Percentiles rank a stretch among this genome's conserved stretches.
Conservation (phyloP, 2,113 vertebrate species). For the Apus apus region DNA sequence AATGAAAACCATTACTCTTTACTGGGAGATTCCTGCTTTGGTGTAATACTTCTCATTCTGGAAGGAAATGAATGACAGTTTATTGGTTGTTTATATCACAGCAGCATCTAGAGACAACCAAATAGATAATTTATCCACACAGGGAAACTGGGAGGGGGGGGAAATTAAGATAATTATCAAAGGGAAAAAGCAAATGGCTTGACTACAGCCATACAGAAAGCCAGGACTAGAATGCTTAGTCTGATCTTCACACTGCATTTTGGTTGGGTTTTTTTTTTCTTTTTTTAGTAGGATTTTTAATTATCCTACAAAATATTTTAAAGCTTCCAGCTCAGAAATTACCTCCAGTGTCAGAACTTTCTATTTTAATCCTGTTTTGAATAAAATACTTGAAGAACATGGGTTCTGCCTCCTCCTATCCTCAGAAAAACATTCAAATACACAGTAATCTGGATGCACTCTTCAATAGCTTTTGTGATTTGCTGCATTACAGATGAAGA, state of each 20-base stretch:
- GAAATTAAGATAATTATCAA: not conserved
- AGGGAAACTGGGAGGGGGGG: not conserved
- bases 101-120: not conserved
- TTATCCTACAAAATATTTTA: not conserved
- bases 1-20: slow-evolving; percentile 41
- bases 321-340: not conserved
- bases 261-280: too few relatives aligned
- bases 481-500: not conserved
- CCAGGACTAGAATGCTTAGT: not conserved
- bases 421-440: not conserved
- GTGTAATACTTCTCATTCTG: not conserved
- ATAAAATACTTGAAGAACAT: not conserved
- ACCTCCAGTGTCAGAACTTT: not conserved
- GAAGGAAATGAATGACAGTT: not conserved
- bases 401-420: not conserved
- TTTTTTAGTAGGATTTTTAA: not conserved
- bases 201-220: not conserved
- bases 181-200: not conserved
- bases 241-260: too few relatives aligned
- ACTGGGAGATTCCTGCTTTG: not conserved
- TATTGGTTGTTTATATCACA: not conserved
- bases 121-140: not conserved
- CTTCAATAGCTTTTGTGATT: not conserved
- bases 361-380: not conserved
- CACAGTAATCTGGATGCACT: not conserved